Evolutionary conservation across 2,113 vertebrate genomes (phyloP).

Genomic region (Fregetta grallaria): DNA sequence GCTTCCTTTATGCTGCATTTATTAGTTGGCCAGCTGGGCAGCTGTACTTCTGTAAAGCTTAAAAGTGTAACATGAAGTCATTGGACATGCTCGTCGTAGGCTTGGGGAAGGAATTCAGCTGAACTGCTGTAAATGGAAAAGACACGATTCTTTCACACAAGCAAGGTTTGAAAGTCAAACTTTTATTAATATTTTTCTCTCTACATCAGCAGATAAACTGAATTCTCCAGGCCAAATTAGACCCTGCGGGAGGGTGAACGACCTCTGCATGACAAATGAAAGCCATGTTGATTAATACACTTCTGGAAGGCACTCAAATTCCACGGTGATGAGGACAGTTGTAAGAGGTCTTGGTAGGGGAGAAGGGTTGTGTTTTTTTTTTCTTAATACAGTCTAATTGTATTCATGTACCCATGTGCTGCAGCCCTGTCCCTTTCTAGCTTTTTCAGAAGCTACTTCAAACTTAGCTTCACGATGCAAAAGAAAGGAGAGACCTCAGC

Average conservation of each 20-base stretch:
- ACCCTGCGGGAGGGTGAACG: background rate
- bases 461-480: accelerated
- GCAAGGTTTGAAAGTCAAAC: background rate
- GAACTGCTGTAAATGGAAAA: background rate
- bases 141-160: background rate
- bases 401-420: accelerated
- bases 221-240: background rate
- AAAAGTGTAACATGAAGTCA: background rate
- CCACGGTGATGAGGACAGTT: constrained; percentile 12
- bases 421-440: background rate
- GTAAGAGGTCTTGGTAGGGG: background rate
- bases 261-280: constrained; percentile 11
- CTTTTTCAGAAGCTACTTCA: background rate
- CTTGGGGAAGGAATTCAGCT: background rate
- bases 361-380: background rate
- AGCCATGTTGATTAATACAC: background rate
- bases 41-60: background rate
- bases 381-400: accelerated
- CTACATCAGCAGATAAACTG: constrained; percentile 16
- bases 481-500: background rate
- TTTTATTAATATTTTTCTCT: background rate
- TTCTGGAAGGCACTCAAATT: constrained; percentile 43
- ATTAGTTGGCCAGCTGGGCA: background rate
- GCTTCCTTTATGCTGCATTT: background rate
- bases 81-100: accelerated